A percentile compares a stretch with the other conserved stretches of the same genome.
Conservation (phyloP, 2,797 vertebrate species). For the Pseudomugil tenellus region DNA sequence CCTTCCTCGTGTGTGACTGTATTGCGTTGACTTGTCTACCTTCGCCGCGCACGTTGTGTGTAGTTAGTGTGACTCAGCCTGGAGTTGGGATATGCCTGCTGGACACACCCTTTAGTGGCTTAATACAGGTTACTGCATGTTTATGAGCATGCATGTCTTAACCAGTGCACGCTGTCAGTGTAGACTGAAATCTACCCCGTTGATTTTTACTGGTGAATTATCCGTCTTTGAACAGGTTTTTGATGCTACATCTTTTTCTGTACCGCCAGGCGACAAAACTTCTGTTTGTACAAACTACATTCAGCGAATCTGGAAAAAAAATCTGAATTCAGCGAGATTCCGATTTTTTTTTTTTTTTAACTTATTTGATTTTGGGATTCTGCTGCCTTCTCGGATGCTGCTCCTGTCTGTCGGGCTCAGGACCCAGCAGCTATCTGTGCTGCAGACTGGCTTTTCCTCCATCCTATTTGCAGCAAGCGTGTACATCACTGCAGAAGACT, state of each 20-base stretch:
- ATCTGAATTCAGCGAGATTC: constrained; percentile 21
- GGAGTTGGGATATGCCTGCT: constrained; percentile 28
- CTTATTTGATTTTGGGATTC: constrained; percentile 39
- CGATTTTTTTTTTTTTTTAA: constrained; percentile 44
- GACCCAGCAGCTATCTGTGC: constrained; percentile 49
- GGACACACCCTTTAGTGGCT: constrained; percentile 57
- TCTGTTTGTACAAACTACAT: constrained; percentile 21
- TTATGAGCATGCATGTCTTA: constrained; percentile 44
- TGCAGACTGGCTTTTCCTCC: constrained; percentile 57
- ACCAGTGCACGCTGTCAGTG: constrained; percentile 42
- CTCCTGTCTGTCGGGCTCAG: constrained; percentile 47
- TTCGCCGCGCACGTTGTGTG: constrained; percentile 4
- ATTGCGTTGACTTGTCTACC: constrained; percentile 12
- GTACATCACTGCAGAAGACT: constrained; percentile 41
- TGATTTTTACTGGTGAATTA: constrained; percentile 21
- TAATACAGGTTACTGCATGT: constrained; percentile 62
- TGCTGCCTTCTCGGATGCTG: constrained; percentile 33
- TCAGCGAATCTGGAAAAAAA: no score
- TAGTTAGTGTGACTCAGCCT: constrained; percentile 33
- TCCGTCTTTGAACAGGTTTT: constrained; percentile 23
- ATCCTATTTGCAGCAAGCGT: constrained; percentile 44
- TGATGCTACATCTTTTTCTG: background rate
- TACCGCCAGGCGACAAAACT: constrained; percentile 14
- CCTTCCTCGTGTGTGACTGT: background rate
- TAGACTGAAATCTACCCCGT: background rate